Base-by-base conservation (phyloP, 2,113 vertebrate species). In the Centropristis striata region DNA sequence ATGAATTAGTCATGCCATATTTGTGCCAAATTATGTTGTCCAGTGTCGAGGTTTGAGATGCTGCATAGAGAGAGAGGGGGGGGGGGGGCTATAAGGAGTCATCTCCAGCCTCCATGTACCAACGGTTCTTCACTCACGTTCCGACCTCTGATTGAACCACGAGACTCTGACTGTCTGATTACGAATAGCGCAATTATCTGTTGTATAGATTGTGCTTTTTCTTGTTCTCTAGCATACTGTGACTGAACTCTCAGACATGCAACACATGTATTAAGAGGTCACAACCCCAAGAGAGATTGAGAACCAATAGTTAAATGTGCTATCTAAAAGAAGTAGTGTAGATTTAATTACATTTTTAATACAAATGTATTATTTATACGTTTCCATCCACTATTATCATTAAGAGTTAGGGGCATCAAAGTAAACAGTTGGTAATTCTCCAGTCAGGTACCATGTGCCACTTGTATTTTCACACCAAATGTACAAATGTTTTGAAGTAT, bases 1-100 rank as follows among this genome's bases (percentile, higher is more conserved):
- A 54, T 86, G 61, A 90, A 68, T 79, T 68, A 75, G 46, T 58
- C 23, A 12, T 21, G 18, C 51, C 63, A 80, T 65, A 82, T 64
- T 83, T 72, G 32, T 58, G 42, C 57, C 60, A 78, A 80, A 88
- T 75, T 82, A 71, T 16, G 53, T 23, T 21, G 27, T 49, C 50
- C 51, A 47, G 60, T 21, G 46, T 25, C 27, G 51, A 76, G 16
- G 28, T 36, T 41, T 64, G 44, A 72, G 25, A 37, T 7, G 39
- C 39, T 54, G 28, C 2, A 27, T 9, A 81, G 15, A 75, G 14
- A 70, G 6, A 80, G 37, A 54, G 18, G 51, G 57, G 39, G 21
- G 32, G 11, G 14, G 20, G 51, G 61, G 73, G 20, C 50, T 51
- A 27, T 27, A 59, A 36, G 39, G 21, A 32, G 32, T n/a, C 28